Base-by-base conservation (phyloP, 2,888 invertebrate genomes). In the Leucania comma region DNA sequence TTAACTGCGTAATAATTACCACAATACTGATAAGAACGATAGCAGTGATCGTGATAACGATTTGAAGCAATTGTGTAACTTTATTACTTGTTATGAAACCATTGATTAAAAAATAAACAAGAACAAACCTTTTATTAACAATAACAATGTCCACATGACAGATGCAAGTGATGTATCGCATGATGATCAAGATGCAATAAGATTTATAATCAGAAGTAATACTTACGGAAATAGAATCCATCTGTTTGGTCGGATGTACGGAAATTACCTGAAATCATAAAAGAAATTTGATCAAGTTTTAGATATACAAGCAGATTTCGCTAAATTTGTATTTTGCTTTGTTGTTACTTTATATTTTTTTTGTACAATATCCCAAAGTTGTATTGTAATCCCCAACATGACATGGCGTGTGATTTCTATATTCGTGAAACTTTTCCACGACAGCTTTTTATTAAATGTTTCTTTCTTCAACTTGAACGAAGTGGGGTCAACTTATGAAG, bases 201-300 rank as follows among this genome's bases (percentile, higher is more conserved):
- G 53, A 74, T 65, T 71, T 63, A 58, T 72, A 72, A 79, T 75
- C 75, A 61, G 75, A 86, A 88, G 84, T 83, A 78, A 86, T 88
- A 93, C 92, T 93, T 83, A 94, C 94, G 89, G 89, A 89, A 87
- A 85, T 91, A 90, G 75, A 88, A 89, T 90, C 91, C 91, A 85
- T 90, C 90, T 84, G 89, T 83, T 89, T 91, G 92, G 85, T 91
- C 87, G 72, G 89, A 89, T 82, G 89, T 87, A 86, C 89, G 89
- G 86, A 92, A 93, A 93, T 93, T 95, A 94, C 95, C 94, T 94
- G 94, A 88, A 94, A 94, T 84, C 74, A 90, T 12, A 56, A 90
- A 90, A 87, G 78, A 78, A 88, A 68, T 17, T 42, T 57, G 3
- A 22, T 64, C 4, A 61, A 58, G 1, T 53, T 60, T 20, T 48